A percentile compares a stretch with the other conserved stretches of the same genome.
These are phyloP conservation scores for Oncorhynchus masou DNA, from an alignment of 2,113 vertebrate genomes.

Conservation along the genomic window DNA sequence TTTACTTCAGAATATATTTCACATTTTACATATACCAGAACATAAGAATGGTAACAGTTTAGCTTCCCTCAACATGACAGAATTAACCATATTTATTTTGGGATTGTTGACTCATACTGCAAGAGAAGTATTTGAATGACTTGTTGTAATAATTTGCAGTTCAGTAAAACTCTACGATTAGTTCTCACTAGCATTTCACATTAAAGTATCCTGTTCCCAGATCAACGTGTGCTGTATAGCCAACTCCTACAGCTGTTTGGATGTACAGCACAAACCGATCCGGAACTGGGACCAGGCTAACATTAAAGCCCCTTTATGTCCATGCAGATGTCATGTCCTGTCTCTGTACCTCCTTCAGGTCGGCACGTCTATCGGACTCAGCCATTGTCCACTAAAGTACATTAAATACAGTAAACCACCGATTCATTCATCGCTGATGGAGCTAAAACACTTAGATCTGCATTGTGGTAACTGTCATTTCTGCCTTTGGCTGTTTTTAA, in stretches of 20 bases:
- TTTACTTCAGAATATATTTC: slow-evolving; percentile 69
- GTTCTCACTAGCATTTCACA: slow-evolving; percentile 10
- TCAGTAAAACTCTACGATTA: slow-evolving; percentile 18
- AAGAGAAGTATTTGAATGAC: slow-evolving; percentile 28
- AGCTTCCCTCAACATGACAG: slow-evolving; percentile 9
- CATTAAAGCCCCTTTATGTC: slow-evolving; percentile 21
- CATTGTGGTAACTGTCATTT: slow-evolving; percentile 25
- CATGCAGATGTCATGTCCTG: slow-evolving; percentile 14
- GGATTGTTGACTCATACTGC: slow-evolving; percentile 20
- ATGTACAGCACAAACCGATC: too few relatives aligned
- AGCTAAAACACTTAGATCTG: background rate
- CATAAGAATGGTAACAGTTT: slow-evolving; percentile 38
- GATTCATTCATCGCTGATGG: slow-evolving; percentile 11
- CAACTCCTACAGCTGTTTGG: too few relatives aligned
- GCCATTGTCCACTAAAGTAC: slow-evolving; percentile 1
- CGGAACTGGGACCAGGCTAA: too few relatives aligned
- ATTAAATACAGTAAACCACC: slow-evolving; percentile 3
- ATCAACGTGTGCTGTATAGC: too few relatives aligned
- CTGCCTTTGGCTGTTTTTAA: slow-evolving; percentile 17
- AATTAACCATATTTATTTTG: slow-evolving; percentile 26
- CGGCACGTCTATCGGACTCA: slow-evolving; percentile 34
- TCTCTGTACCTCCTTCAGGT: background rate
- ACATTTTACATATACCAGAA: slow-evolving; percentile 52
- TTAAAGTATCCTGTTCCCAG: background rate
- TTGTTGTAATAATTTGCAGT: slow-evolving; percentile 7